Evolutionary conservation across 2,113 vertebrate species (phyloP), one percentile per base, ranked within the genome.

Genomic region (Anarrhichthys ocellatus): DNA sequence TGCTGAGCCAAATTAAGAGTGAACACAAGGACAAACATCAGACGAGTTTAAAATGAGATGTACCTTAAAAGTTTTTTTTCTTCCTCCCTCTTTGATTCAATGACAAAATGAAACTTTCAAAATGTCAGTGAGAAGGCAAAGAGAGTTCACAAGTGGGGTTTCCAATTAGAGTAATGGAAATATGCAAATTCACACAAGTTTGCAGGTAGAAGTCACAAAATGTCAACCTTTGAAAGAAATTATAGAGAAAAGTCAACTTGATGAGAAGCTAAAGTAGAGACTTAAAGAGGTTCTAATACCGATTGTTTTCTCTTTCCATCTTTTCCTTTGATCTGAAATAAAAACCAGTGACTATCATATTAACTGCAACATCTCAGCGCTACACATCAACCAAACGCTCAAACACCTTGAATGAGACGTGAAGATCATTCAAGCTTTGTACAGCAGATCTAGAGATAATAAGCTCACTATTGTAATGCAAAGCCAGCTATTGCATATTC

Each of bases 1-100:
- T 96, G 89, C 95, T 95, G 92, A 69, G 34, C 20, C 4, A 32
- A 73, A 89, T 50, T 15, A 34, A 65, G 24, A 73, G 42, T 8
- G n/a, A 65, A 78, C 7, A 50, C 59, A 77, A 73, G 68, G 52
- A 81, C 59, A 87, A 83, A 87, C 61, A 85, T 81, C 48, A 85
- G 50, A 85, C 32, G 50, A 69, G 27, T 73, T 68, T 15, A 52
- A 62, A 74, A 71, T 27, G 17, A 81, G 40, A 15, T 32, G 5
- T 77, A 66, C 42, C 24, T 66, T 36, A 0, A 65, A 48, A 44
- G 18, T 24, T 48, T 70, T 56, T 36, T 44, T 58, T 52, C 71
- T 68, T 42, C n/a, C 42, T 52, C 59, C 40, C 22, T 80, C 14
- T 17, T 52, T 22, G 24, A 68, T 38, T 75, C 54, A 69, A 72